Evolutionary conservation across 2,113 vertebrate species (phyloP).

Genomic region (Myotis lucifugus): DNA sequence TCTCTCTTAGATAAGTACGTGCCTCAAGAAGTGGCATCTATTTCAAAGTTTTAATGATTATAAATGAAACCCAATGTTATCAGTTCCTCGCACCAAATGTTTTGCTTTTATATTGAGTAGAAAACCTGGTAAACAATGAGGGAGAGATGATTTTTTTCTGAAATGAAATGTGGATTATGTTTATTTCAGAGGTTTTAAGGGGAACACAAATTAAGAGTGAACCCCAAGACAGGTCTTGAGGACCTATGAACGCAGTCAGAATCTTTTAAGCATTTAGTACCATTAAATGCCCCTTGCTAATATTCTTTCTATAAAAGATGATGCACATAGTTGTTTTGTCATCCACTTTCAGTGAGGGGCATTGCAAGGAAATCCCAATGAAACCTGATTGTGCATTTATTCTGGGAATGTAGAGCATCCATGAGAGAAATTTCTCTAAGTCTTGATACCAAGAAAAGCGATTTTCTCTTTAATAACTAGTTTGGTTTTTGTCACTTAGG

Average conservation of each 20-base stretch:
- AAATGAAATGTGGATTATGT: not conserved
- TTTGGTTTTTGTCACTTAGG: not conserved
- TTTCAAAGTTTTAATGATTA: slow-evolving; percentile 58
- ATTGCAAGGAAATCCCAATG: not conserved
- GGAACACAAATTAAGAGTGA: not conserved
- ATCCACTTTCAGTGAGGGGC: not conserved
- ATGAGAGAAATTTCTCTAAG: not conserved
- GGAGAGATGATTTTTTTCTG: not conserved
- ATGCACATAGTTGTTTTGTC: not conserved
- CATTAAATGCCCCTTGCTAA: not conserved
- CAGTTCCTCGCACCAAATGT: not conserved
- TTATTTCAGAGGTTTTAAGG: not conserved
- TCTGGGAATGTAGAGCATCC: not conserved
- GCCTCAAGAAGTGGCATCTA: not conserved
- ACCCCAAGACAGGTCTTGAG: not conserved
- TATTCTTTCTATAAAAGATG: not conserved
- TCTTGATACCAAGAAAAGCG: not conserved
- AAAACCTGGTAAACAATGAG: not conserved
- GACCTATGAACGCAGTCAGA: not conserved
- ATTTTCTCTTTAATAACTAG: not conserved
- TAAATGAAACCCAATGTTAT: slow-evolving; percentile 59
- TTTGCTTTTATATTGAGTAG: not conserved
- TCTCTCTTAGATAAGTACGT: not conserved
- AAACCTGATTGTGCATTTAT: not conserved
- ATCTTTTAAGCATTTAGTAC: not conserved